A percentile compares a stretch with the other conserved stretches of the same genome.
Evolutionary conservation across 2,113 vertebrate species (phyloP).

Genomic region (Erpornis zantholeuca): DNA sequence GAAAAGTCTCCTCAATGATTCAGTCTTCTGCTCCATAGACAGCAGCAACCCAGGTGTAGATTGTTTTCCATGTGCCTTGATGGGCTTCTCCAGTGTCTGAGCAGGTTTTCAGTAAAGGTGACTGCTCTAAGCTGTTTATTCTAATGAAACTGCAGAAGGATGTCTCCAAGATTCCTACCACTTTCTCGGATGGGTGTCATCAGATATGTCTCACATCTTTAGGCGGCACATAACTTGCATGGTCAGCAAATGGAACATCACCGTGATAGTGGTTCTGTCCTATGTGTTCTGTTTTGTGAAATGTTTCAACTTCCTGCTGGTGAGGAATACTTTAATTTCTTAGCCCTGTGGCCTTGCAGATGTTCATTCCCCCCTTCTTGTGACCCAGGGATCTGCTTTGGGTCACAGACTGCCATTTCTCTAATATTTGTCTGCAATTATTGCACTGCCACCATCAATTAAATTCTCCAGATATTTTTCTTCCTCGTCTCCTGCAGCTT

Average conservation of each 20-base stretch:
- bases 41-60: neutral
- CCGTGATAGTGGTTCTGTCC: neutral
- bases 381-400: neutral
- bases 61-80: neutral
- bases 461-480: conserved; percentile 25
- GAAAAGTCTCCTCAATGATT: neutral
- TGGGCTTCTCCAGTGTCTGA: neutral
- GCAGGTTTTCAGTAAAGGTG: neutral
- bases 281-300: neutral
- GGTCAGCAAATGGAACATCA: neutral
- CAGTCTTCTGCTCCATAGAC: neutral
- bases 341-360: neutral
- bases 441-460: conserved; percentile 8
- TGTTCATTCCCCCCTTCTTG: neutral
- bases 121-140: neutral
- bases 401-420: neutral
- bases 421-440: neutral
- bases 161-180: neutral
- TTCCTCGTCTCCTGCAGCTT: conserved; percentile 31
- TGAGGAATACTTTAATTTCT: neutral
- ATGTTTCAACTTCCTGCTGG: neutral
- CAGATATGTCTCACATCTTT: neutral
- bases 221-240: neutral
- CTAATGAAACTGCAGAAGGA: neutral
- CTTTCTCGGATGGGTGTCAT: neutral